Conservation (phyloP, 2,113 vertebrate genomes). For the Anthoscopus minutus region DNA sequence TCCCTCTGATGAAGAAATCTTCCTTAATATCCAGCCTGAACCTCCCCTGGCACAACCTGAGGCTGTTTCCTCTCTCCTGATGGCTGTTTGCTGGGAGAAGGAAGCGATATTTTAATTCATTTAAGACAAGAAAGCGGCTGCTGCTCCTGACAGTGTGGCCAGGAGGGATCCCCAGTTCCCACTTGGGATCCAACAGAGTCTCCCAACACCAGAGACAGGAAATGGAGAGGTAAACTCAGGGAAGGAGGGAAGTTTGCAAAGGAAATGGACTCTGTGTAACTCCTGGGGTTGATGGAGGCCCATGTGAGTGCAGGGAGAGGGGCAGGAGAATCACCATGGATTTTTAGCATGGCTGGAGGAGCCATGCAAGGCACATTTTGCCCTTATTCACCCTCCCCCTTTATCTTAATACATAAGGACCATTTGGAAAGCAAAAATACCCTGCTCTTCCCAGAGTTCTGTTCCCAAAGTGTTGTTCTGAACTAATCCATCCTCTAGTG, state of each 20-base stretch:
- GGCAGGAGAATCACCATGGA: fast-evolving
- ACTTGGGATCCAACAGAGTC: not conserved
- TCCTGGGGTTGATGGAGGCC: not conserved
- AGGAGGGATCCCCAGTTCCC: not conserved
- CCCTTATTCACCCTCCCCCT: not conserved
- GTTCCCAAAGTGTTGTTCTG: not conserved
- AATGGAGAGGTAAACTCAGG: not conserved
- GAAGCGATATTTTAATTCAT: fast-evolving
- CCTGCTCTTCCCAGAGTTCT: not conserved
- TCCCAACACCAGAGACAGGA: fast-evolving
- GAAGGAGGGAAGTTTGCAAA: not conserved
- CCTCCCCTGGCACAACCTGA: not conserved
- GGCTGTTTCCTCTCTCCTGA: not conserved
- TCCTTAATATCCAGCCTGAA: not conserved
- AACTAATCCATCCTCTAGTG: fast-evolving
- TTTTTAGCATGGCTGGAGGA: not conserved
- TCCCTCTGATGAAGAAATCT: not conserved
- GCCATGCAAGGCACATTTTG: fast-evolving
- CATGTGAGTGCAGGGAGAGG: not conserved
- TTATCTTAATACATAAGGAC: not conserved
- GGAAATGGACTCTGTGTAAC: not conserved
- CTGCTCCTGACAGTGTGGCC: fast-evolving
- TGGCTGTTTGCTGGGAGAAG: not conserved
- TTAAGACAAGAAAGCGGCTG: fast-evolving
- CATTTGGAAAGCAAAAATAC: not conserved